Evolutionary conservation across 2,797 vertebrate genomes (phyloP).

Genomic region (Sebastes iracundus): DNA sequence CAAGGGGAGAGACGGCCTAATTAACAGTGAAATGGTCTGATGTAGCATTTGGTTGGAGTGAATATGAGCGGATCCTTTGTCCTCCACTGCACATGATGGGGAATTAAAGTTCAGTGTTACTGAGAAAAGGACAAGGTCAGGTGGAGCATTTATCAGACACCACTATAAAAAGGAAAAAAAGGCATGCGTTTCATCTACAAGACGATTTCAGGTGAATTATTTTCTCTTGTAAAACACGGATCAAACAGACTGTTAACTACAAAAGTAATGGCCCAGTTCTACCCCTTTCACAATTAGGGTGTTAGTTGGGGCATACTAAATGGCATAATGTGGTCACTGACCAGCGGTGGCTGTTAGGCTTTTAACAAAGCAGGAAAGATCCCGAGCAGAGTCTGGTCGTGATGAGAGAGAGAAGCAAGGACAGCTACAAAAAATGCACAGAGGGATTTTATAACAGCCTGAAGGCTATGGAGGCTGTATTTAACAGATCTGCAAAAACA

Average conservation of each 20-base stretch:
- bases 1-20: slow-evolving; percentile 1
- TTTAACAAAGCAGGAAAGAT: slow-evolving; percentile 40
- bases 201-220: neutral
- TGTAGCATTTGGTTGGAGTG: neutral
- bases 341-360: slow-evolving; percentile 24
- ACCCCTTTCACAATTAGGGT: neutral
- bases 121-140: slow-evolving; percentile 6
- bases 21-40: slow-evolving; percentile 14
- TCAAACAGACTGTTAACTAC: neutral
- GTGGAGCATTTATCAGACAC: neutral
- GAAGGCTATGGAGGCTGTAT: slow-evolving; percentile 8
- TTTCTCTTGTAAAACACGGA: slow-evolving; percentile 4
- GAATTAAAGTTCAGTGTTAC: slow-evolving; percentile 9
- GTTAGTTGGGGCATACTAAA: slow-evolving; percentile 34
- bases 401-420: slow-evolving; percentile 17
- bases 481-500: slow-evolving; percentile 4
- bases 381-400: slow-evolving; percentile 9
- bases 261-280: neutral
- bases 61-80: neutral
- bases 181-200: neutral
- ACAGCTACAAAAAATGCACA: neutral
- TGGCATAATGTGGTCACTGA: slow-evolving; percentile 42
- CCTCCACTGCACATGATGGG: neutral
- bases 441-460: slow-evolving; percentile 18
- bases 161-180: neutral